A percentile compares a stretch with the other conserved stretches of the same genome.
These are phyloP conservation scores for Isurus oxyrinchus DNA, from an alignment of 2,113 vertebrate genomes.

Conservation along the genomic window DNA sequence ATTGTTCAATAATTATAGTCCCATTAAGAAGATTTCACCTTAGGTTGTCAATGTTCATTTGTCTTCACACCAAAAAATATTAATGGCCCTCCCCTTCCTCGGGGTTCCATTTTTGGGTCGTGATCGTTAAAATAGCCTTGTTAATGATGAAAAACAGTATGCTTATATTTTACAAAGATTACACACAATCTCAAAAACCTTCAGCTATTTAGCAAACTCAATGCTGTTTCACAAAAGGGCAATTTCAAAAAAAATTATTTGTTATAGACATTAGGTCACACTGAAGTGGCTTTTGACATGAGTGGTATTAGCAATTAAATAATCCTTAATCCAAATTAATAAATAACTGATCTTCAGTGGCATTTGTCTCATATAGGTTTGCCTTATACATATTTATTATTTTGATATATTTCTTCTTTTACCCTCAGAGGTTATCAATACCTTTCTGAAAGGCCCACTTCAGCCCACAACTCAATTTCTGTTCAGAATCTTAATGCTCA, in stretches of 20 bases:
- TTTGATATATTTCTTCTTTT: background rate
- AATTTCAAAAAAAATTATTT: background rate
- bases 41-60: background rate
- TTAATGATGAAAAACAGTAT: background rate
- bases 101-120: background rate
- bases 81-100: background rate
- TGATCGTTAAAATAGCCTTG: background rate
- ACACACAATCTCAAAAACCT: background rate
- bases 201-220: background rate
- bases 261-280: background rate
- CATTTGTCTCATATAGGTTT: background rate
- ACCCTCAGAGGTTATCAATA: background rate
- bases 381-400: background rate
- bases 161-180: background rate
- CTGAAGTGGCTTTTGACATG: background rate
- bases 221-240: background rate
- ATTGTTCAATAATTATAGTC: background rate
- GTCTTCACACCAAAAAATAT: background rate
- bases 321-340: background rate
- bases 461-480: background rate
- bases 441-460: background rate
- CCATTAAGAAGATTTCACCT: background rate
- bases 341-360: background rate
- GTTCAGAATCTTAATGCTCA: background rate
- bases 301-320: background rate